Conservation (phyloP, 2,113 vertebrate species). For the Pimephales promelas region DNA sequence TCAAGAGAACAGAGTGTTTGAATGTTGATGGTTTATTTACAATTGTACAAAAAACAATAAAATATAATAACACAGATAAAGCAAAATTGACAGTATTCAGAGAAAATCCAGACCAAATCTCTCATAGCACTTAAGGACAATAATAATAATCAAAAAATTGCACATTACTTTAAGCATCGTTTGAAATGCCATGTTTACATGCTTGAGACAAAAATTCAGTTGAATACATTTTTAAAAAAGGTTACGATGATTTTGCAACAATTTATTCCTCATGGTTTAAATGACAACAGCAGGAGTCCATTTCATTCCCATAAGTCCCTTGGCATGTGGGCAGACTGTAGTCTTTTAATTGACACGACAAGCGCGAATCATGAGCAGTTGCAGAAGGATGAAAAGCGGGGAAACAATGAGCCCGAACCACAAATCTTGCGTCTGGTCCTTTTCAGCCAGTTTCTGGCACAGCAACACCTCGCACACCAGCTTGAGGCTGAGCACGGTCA, state of each 20-base stretch:
- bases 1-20: background rate
- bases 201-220: conserved; percentile 5
- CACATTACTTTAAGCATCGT: conserved; percentile 37
- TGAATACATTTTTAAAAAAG: background rate
- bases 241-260: conserved; percentile 27
- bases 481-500: conserved; percentile 96
- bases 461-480: conserved; percentile 97
- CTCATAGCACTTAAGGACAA: conserved; percentile 47
- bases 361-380: conserved; percentile 96
- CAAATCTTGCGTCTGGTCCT: conserved; percentile 83
- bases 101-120: conserved; percentile 34
- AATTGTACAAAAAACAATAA: conserved; percentile 66
- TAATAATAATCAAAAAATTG: conserved; percentile 38
- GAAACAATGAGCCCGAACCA: conserved; percentile 95
- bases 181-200: conserved; percentile 35
- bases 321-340: background rate
- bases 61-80: conserved; percentile 45
- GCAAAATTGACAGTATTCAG: conserved; percentile 59
- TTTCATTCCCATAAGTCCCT: conserved; percentile 1
- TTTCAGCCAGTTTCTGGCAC: conserved; percentile 93
- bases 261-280: background rate
- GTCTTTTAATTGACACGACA: conserved; percentile 88
- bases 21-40: conserved; percentile 72
- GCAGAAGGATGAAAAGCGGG: conserved; percentile 93
- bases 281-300: conserved; percentile 1